Percentiles rank a stretch among this genome's conserved stretches.
Evolutionary conservation across 2,797 vertebrate genomes (phyloP).

Genomic region (Crenuchus spilurus): DNA sequence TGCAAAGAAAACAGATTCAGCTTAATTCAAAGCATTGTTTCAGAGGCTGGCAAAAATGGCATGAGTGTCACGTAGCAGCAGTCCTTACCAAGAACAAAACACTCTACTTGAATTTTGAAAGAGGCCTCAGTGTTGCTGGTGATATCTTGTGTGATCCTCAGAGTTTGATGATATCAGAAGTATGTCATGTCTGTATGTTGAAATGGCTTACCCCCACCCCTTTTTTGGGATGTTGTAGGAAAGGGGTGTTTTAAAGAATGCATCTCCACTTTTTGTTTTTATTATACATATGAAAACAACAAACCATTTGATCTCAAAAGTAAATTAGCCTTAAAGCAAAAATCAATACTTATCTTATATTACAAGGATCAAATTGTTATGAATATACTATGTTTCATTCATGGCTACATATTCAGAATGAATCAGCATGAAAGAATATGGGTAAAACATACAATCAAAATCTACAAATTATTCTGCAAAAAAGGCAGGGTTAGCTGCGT

Average conservation of each 20-base stretch:
- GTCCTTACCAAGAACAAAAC: background rate
- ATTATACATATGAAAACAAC: too few species aligned
- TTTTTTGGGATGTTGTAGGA: too few species aligned
- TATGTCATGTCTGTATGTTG: too few species aligned
- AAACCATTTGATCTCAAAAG: too few species aligned
- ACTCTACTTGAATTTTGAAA: background rate
- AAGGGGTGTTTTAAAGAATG: too few species aligned
- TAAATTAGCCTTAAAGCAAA: too few species aligned
- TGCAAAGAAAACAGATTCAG: background rate
- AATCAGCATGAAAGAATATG: too few species aligned
- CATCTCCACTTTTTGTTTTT: too few species aligned
- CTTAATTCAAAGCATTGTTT: slow-evolving; percentile 7
- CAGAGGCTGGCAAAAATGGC: background rate
- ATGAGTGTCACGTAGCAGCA: background rate
- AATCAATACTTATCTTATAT: too few species aligned
- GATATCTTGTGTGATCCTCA: background rate
- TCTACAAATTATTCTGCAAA: background rate
- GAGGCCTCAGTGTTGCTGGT: background rate
- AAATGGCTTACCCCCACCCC: too few species aligned
- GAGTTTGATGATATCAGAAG: background rate
- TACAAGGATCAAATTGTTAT: too few species aligned
- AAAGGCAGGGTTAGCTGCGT: background rate
- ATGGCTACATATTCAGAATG: background rate
- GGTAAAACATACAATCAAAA: background rate
- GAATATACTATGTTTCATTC: too few species aligned